Conservation (phyloP, 2,113 vertebrate genomes). For the Limanda limanda region DNA sequence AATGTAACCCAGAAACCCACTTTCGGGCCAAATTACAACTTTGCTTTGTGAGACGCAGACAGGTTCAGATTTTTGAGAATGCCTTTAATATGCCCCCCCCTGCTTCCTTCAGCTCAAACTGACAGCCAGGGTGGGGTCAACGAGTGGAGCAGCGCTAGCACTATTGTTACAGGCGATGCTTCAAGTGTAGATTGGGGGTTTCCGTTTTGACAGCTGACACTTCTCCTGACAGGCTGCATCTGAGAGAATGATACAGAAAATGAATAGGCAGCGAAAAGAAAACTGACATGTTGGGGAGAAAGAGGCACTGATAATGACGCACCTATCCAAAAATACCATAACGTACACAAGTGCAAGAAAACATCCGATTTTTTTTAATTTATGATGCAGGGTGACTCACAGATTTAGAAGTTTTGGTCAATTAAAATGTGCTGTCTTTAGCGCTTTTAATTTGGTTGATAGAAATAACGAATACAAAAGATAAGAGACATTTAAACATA, state of each 20-base stretch:
- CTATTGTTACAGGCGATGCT: conserved; percentile 59
- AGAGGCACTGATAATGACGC: conserved; percentile 40
- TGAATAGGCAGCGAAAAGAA: conserved; percentile 39
- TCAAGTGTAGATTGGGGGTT: conserved; percentile 66
- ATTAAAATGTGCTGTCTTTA: conserved; percentile 2
- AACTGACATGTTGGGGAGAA: conserved; percentile 25
- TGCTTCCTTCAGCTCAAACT: conserved; percentile 32
- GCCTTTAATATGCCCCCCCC: conserved; percentile 33
- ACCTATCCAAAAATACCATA: conserved; percentile 12
- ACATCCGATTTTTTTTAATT: not conserved
- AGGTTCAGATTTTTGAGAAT: not conserved
- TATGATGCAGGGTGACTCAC: not conserved
- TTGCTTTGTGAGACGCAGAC: conserved; percentile 35
- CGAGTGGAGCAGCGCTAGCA: conserved; percentile 39
- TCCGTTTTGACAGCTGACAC: conserved; percentile 71
- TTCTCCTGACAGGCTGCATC: conserved; percentile 49
- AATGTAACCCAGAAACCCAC: conserved; percentile 67
- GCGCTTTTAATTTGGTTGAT: too few relatives aligned
- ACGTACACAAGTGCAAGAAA: conserved; percentile 7
- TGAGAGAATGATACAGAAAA: conserved; percentile 58
- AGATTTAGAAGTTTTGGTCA: not conserved
- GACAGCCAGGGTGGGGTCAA: conserved; percentile 69
- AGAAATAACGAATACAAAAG: not conserved
- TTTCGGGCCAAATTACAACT: conserved; percentile 65
- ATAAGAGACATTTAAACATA: not conserved